These are phyloP conservation scores for Geotrupes spiniger DNA, from an alignment of 2,888 invertebrate genomes.

Conservation along the genomic window DNA sequence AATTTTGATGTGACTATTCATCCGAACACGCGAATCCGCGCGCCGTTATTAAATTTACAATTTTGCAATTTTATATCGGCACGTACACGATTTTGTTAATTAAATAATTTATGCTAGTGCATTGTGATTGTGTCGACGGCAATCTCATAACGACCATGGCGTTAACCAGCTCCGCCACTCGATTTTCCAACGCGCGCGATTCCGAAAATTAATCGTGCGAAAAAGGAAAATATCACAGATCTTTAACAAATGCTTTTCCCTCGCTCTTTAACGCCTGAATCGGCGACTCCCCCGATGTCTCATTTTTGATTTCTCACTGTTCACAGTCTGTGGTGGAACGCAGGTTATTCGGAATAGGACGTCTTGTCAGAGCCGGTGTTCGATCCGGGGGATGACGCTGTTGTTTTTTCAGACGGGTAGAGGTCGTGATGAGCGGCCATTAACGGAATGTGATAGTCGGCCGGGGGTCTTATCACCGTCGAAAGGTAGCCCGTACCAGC, in stretches of 20 bases:
- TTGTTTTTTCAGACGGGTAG: slow-evolving; percentile 46
- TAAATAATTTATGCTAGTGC: too few species aligned
- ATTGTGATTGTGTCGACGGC: too few species aligned
- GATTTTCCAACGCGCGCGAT: too few species aligned
- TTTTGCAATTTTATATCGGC: slow-evolving; percentile 2
- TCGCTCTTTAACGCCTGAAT: too few species aligned
- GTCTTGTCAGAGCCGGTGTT: slow-evolving; percentile 57
- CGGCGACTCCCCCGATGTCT: too few species aligned
- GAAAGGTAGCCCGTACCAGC: slow-evolving; percentile 80
- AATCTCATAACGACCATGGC: too few species aligned
- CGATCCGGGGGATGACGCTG: slow-evolving; percentile 52
- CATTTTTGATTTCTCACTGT: neutral
- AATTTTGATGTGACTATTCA: slow-evolving; percentile 51
- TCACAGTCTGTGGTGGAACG: slow-evolving; percentile 6
- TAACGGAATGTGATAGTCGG: slow-evolving; percentile 45
- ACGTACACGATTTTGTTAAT: slow-evolving; percentile 6
- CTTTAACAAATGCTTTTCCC: neutral
- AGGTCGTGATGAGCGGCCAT: slow-evolving; percentile 48
- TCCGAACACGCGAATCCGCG: slow-evolving; percentile 36
- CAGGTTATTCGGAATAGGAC: slow-evolving; percentile 54
- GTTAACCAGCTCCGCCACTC: neutral
- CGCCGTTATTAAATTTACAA: slow-evolving; percentile 16
- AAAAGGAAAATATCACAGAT: neutral
- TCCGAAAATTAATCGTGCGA: neutral
- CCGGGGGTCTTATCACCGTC: slow-evolving; percentile 64